Percentiles rank a stretch among this genome's conserved stretches.
Evolutionary conservation across 2,797 vertebrate genomes (phyloP).

Genomic region (Poecilia gillii): DNA sequence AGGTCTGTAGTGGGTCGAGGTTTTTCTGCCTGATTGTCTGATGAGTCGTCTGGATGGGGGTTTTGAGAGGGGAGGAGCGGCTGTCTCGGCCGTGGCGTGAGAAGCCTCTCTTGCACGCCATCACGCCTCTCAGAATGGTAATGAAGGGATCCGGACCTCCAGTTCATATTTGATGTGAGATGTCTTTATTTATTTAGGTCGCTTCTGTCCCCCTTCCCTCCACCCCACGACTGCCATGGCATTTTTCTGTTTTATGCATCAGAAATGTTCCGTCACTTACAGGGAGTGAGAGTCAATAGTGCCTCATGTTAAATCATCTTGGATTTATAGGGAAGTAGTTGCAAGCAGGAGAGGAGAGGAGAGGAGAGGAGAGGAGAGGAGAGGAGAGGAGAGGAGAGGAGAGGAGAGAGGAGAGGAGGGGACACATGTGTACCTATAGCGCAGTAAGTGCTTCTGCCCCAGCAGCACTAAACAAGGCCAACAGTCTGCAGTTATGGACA

Average conservation of each 20-base stretch:
- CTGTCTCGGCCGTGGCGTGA: conserved; percentile 25
- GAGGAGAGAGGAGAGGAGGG: too few relatives aligned
- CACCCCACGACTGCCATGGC: neutral
- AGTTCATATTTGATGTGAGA: conserved; percentile 41
- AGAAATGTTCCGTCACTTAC: conserved; percentile 25
- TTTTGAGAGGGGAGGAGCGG: neutral
- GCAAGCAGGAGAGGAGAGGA: conserved; percentile 1
- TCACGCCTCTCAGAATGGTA: conserved; percentile 28
- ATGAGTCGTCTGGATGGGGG: conserved; percentile 53
- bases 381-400: neutral
- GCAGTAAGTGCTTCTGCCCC: conserved; percentile 62
- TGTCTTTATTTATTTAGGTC: conserved; percentile 25
- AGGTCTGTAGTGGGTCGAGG: conserved; percentile 32
- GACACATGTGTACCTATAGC: conserved; percentile 13
- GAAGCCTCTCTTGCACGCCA: conserved; percentile 24
- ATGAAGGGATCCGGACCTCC: conserved; percentile 36
- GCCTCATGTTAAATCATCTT: conserved; percentile 55
- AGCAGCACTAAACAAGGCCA: conserved; percentile 72
- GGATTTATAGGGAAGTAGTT: conserved; percentile 53
- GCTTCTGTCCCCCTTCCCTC: neutral
- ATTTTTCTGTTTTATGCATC: conserved; percentile 23
- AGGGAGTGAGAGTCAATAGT: conserved; percentile 49
- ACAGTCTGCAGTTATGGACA: conserved; percentile 64
- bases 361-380: neutral
- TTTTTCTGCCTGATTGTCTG: conserved; percentile 52